A percentile compares a stretch with the other conserved stretches of the same genome.
phyloP scores from a whole-genome alignment of 2,888 invertebrate species.

The Eupithecia subumbrata region DNA sequence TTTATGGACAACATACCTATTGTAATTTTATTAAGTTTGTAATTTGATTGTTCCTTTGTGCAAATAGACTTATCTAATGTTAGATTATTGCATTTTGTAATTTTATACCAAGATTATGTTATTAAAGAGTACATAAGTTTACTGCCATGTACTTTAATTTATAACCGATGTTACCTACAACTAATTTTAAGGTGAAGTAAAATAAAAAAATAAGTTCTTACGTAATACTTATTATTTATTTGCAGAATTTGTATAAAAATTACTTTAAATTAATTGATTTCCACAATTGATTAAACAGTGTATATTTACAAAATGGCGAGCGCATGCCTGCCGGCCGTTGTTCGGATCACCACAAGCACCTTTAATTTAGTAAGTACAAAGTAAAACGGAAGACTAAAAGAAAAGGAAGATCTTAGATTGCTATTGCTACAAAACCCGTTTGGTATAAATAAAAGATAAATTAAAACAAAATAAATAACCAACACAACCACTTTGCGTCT shows the following conservation, averaged over 20 bases:
- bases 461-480: constrained; percentile 80
- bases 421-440: constrained; percentile 74
- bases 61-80: neutral
- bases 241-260: constrained; percentile 82
- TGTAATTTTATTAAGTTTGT: constrained; percentile 5
- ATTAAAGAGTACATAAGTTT: neutral
- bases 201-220: constrained; percentile 39
- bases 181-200: constrained; percentile 15
- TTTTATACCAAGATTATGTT: constrained; percentile 12
- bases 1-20: constrained; percentile 15
- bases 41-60: constrained; percentile 21
- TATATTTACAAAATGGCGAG: constrained; percentile 76
- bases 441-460: constrained; percentile 79
- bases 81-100: constrained; percentile 8
- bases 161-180: constrained; percentile 6
- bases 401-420: constrained; percentile 66
- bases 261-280: constrained; percentile 77
- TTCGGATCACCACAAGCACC: constrained; percentile 67
- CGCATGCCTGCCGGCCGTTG: constrained; percentile 54
- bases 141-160: neutral
- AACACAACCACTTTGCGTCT: constrained; percentile 79
- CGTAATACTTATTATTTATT: constrained; percentile 72
- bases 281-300: constrained; percentile 66
- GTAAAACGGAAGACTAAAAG: constrained; percentile 74
- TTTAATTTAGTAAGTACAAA: constrained; percentile 76